Percentiles rank a stretch among this genome's conserved stretches.
These are phyloP conservation scores for Conopomorpha cramerella DNA, from an alignment of 1,140 invertebrate species.

Conservation along the genomic window DNA sequence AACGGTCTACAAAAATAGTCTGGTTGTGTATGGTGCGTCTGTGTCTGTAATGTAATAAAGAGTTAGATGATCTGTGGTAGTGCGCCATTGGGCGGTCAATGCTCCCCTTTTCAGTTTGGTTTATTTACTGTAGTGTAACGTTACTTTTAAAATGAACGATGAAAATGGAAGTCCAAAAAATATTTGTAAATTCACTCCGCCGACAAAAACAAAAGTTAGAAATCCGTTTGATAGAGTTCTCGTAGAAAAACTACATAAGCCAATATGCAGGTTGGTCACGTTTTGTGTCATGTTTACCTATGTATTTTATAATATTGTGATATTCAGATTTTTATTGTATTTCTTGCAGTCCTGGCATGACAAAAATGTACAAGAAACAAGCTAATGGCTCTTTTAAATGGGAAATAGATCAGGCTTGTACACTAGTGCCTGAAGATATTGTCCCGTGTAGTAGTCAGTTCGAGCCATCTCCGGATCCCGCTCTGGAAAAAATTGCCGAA, in stretches of 20 bases:
- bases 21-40: too few species aligned
- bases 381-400: slow-evolving; percentile 37
- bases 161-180: slow-evolving; percentile 29
- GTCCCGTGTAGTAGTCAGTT: slow-evolving; percentile 54
- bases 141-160: slow-evolving; percentile 43
- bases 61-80: too few species aligned
- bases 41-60: too few species aligned
- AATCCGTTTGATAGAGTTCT: slow-evolving; percentile 56
- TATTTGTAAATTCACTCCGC: slow-evolving; percentile 40
- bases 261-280: slow-evolving; percentile 52
- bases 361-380: slow-evolving; percentile 52
- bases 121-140: slow-evolving; percentile 10
- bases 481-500: slow-evolving; percentile 47
- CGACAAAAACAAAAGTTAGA: slow-evolving; percentile 34
- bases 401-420: slow-evolving; percentile 54
- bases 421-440: slow-evolving; percentile 46
- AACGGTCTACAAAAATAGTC: too few species aligned
- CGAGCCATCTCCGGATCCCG: slow-evolving; percentile 52
- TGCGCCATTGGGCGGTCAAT: too few species aligned
- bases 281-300: slow-evolving; percentile 1
- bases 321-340: slow-evolving; percentile 5
- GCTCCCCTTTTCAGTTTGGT: background rate
- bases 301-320: background rate
- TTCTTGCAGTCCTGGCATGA: slow-evolving; percentile 51
- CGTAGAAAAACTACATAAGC: slow-evolving; percentile 46